Conservation (phyloP, 1,140 invertebrate genomes). For the roundworm (Caenorhabditis elegans) region WBcel235 BX284602.5:7963501-7964000, state of each 20-base stretch:
- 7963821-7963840: neutral
- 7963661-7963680: neutral
- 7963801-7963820: constrained; percentile 12
- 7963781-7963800: neutral
- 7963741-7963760: constrained; percentile 23
- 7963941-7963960: neutral
- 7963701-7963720: too few species aligned
- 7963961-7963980: neutral
- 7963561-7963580: too few species aligned
- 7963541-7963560: too few species aligned
- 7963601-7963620: too few species aligned
- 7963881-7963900: neutral
- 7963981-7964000: neutral
- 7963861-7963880: neutral
- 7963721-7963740: neutral
- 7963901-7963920: neutral
- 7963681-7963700: neutral
- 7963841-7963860: constrained; percentile 10
- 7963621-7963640: too few species aligned
- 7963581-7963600: too few species aligned
- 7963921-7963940: neutral
- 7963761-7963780: neutral
- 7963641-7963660: neutral
- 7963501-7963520: too few species aligned
- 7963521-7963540: too few species aligned